Evolutionary conservation across 2,113 vertebrate species (phyloP), one percentile per base, ranked within the genome.

Genomic region (Mixornis gularis): DNA sequence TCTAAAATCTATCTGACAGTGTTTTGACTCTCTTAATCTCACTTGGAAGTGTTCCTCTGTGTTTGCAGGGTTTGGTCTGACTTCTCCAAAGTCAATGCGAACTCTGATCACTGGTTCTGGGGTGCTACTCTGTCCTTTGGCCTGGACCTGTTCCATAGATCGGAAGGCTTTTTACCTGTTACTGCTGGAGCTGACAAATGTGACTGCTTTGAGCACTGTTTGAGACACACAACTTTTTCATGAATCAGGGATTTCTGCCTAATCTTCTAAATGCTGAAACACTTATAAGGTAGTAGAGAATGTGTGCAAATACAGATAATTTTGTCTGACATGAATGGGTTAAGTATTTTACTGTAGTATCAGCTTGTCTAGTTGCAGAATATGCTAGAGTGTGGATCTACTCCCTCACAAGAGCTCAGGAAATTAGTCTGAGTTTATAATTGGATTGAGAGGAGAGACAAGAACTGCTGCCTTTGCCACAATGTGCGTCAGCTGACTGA

Each of bases 351-450:
- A 30, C 25, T 66, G 64, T 81, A 52, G 25, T 56, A 51, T 70
- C 69, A 52, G 53, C 36, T 92, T 52, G 48, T 71, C 62, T 87
- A 51, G 56, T 3, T 0, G 7, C 48, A 83, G 41, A 90, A 81
- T 52, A 32, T 44, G 48, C 55, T 2, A 15, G 14, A 81, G 62
- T 0, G 0, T 56, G 38, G 72, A 74, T 90, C 40, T 89, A 51
- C 58, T 84, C 65, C 56, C 58, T 93, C 72, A 44, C 65, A 86
- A 52, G 52, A 68, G 48, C 80, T 89, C 80, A 74, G 89, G 84
- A 93, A 90, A 94, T 93, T 74, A 87, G 69, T 86, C 56, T 89
- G 69, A 93, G 60, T 87, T 93, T 91, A 70, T 95, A 89, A 92
- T 87, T 92, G 95, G 80, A 81, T 81, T 84, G 78, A 46, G 53